Evolutionary conservation across 2,797 vertebrate species (phyloP).

Genomic region (Urosaurus nigricauda): DNA sequence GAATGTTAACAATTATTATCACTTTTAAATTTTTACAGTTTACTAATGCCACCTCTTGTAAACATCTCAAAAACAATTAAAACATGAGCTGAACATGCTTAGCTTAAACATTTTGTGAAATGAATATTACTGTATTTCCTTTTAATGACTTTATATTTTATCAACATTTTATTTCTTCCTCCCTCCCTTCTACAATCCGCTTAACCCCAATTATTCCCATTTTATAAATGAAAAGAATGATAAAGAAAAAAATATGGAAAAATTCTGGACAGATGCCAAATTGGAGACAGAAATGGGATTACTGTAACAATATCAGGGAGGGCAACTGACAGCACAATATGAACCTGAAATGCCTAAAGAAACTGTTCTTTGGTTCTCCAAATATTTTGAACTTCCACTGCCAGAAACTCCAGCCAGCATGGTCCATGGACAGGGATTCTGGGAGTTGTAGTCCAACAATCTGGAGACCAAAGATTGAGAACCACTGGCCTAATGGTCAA

Average conservation of each 20-base stretch:
- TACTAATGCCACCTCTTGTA: neutral
- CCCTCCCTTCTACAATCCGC: too few relatives aligned
- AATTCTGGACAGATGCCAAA: constrained; percentile 39
- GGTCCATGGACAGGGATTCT: too few relatives aligned
- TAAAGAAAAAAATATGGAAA: neutral
- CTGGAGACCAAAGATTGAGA: too few relatives aligned
- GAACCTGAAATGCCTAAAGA: neutral
- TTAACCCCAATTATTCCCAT: neutral
- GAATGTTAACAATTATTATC: neutral
- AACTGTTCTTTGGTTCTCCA: too few relatives aligned
- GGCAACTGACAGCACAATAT: neutral
- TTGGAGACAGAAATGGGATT: fast-evolving
- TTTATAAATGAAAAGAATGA: neutral
- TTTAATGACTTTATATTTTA: too few relatives aligned
- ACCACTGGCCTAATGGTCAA: neutral
- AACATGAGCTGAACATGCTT: neutral
- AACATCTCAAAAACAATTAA: neutral
- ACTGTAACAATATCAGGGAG: neutral
- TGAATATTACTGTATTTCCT: constrained; percentile 28
- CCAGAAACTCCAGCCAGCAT: too few relatives aligned
- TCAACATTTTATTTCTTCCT: too few relatives aligned
- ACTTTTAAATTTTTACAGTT: constrained; percentile 1
- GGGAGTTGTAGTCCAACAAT: too few relatives aligned
- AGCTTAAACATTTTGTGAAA: constrained; percentile 29
- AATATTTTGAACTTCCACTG: too few relatives aligned